Base-by-base conservation (phyloP, 2,797 vertebrate genomes). In the Sciaenops ocellatus region DNA sequence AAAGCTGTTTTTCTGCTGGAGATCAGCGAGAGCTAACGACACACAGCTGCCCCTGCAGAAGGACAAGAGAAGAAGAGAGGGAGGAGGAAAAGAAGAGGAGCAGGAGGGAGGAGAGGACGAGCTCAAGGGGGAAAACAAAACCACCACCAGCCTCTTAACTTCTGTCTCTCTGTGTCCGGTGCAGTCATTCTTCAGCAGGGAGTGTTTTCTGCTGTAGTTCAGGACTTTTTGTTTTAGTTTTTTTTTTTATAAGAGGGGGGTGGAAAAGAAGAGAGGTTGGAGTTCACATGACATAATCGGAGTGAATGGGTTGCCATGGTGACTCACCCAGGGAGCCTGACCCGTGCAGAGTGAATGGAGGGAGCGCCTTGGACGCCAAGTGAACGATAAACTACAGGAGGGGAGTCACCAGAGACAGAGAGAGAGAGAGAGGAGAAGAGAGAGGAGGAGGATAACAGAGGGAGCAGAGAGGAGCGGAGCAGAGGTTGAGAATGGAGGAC, bases 401-500 rank as follows among this genome's bases (percentile, higher is more conserved):
- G 78, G 83, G 83, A 89, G 90, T 93, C 91, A 94, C 76, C 79
- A 81, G 80, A 71, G 70, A 90, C 91, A 89, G 92, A 94, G 64
- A 79, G 76, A 68, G 65, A n/a, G 75, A 46, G 52, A 50, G 79
- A 55, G 50, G 34, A 26, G 50, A 48, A 24, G 73, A 76, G 63
- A 77, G 54, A 20, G 1, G 78, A 77, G 79, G 75, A 80, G 85
- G 86, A 90, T 66, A 73, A 69, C 76, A 62, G 82, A 75, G 61
- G 69, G 64, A 78, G 48, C 54, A 76, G 54, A 79, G 77, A 83
- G 91, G 68, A 88, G 88, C 84, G 22, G 80, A 81, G 77, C 82
- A 80, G 84, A 88, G 93, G 89, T 83, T 84, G 93, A 96, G 96
- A 93, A 99, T 99, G 98, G 98, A 99, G 96, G 98, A 98, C 97